These are phyloP conservation scores for Thalassoma bifasciatum DNA, from an alignment of 2,113 vertebrate species.

Conservation along the genomic window DNA sequence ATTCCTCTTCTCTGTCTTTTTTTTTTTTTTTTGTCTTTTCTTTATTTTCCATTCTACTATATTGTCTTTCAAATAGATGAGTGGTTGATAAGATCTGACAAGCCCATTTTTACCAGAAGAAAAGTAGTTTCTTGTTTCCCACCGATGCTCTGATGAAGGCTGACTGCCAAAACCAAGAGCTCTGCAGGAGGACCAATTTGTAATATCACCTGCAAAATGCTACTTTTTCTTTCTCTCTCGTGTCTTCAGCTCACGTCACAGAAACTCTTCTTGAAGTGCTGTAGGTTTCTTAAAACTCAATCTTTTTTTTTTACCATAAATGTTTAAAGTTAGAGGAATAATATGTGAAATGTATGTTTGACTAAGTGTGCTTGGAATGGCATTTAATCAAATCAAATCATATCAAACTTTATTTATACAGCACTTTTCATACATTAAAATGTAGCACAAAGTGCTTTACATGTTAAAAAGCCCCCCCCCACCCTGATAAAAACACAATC, in stretches of 20 bases:
- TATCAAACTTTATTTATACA: too few species aligned
- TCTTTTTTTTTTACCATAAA: neutral
- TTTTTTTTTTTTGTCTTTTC: conserved; percentile 6
- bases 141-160: conserved; percentile 27
- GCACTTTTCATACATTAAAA: too few species aligned
- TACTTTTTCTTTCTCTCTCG: neutral
- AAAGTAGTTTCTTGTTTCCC: conserved; percentile 35
- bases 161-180: conserved; percentile 44
- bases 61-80: conserved; percentile 56
- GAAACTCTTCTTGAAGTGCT: neutral
- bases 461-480: too few species aligned
- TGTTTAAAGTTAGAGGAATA: neutral
- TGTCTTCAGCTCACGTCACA: neutral
- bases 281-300: neutral
- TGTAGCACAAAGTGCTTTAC: too few species aligned
- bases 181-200: conserved; percentile 32
- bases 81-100: conserved; percentile 59
- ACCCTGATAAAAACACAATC: too few species aligned
- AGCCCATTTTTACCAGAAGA: conserved; percentile 42
- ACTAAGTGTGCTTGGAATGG: neutral
- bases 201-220: conserved; percentile 18
- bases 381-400: too few species aligned
- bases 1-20: conserved; percentile 1
- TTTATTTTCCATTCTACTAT: conserved; percentile 42
- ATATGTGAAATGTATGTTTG: neutral